Base-by-base conservation (phyloP, 2,888 invertebrate genomes). In the Lepidonotus clava region DNA sequence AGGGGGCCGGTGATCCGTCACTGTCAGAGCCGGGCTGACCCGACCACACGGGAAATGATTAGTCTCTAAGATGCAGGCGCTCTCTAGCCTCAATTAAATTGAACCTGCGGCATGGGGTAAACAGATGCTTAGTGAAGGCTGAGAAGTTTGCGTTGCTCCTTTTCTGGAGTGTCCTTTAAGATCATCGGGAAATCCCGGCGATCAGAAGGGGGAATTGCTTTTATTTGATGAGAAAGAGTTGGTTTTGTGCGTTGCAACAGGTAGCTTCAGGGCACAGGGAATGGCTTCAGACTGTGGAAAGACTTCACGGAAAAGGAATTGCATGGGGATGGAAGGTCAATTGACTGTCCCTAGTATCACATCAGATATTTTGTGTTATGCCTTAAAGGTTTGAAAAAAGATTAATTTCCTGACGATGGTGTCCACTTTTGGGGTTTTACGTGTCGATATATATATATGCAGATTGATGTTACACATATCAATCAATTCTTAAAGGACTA, bases 11-110 rank as follows among this genome's bases (percentile, higher is more conserved):
- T 80, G 46, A 80, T 80, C 51, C 24, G 51, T 80, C 80, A 80
- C 80, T 80, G 80, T 80, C 80, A 34, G 80, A 71, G 46, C 28
- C 32, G 80, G 28, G 14, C 80, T 46, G 41, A 18, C 80, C 80
- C 28, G 46, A 80, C 46, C 80, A 51, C 80, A 34, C 40, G 46
- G 80, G 80, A 80, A 80, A 80, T 80, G 80, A 80, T 80, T 80
- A 80, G 80, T 80, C 46, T 46, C 80, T 46, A 46, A 80, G 80
- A 80, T 80, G 80, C 80, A 51, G 51, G 1, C 80, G 28, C 80
- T 80, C 46, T 34, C 80, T 80, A 41, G 80, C 80, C 80, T 80
- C 80, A 80, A 80, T 80, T 80, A 80, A 80, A 80, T 80, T 80
- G 80, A 80, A 80, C 80, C 80, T 51, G 80, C 28, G 46, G 46